These are phyloP conservation scores for Tinamus guttatus DNA, from an alignment of 2,113 vertebrate species.

Conservation along the genomic window DNA sequence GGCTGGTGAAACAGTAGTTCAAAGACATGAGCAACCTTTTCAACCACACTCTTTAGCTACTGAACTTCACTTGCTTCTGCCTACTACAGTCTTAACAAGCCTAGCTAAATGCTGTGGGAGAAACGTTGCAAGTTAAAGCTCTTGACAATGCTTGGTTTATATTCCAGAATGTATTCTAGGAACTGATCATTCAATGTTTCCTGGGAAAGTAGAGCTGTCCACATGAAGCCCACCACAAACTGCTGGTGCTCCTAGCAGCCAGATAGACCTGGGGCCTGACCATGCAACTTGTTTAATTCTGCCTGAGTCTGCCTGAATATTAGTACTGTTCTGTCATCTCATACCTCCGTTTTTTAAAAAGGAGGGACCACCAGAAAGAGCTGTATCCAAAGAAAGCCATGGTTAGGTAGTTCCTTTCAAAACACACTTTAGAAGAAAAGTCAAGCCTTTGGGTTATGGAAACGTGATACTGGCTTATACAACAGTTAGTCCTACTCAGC, in stretches of 20 bases:
- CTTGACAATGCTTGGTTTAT: background rate
- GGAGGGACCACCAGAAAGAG: background rate
- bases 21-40: background rate
- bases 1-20: slow-evolving; percentile 13
- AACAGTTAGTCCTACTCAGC: background rate
- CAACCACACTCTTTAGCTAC: background rate
- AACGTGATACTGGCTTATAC: background rate
- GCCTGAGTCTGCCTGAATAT: background rate
- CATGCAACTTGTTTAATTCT: background rate
- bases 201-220: background rate
- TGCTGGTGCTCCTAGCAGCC: background rate
- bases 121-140: background rate
- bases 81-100: background rate
- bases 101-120: background rate
- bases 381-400: background rate
- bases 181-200: background rate
- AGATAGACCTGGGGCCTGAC: background rate
- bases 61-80: background rate
- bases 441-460: background rate
- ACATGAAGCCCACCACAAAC: background rate
- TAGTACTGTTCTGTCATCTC: background rate
- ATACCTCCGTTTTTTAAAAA: background rate
- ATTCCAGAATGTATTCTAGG: background rate
- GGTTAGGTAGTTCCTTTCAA: background rate
- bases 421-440: background rate